These are phyloP conservation scores for Polyommatus iphigenia DNA, from an alignment of 2,888 invertebrate genomes.

Conservation along the genomic window DNA sequence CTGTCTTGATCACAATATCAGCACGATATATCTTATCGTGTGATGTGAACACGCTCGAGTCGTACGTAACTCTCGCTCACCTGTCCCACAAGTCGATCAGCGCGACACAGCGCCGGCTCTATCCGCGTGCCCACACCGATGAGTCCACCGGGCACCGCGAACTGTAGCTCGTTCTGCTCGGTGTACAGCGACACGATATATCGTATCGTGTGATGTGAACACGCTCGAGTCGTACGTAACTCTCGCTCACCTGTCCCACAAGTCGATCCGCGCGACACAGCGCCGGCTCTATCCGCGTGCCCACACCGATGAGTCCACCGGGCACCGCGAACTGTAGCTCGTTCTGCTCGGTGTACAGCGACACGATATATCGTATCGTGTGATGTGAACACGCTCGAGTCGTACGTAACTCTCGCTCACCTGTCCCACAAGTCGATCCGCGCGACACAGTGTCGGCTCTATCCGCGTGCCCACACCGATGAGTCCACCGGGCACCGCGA, in stretches of 20 bases:
- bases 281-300: constrained; percentile 92
- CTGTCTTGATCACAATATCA: no score
- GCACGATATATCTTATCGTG: constrained; percentile 54
- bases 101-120: constrained; percentile 98
- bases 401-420: constrained; percentile 49
- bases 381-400: neutral
- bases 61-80: constrained; percentile 49
- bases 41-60: neutral
- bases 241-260: constrained; percentile 89
- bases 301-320: constrained; percentile 69
- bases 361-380: constrained; percentile 68
- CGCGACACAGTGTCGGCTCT: constrained; percentile 98
- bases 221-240: neutral
- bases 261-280: constrained; percentile 98
- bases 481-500: constrained; percentile 99
- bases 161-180: constrained; percentile 99
- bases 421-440: constrained; percentile 98
- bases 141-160: constrained; percentile 99
- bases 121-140: constrained; percentile 99
- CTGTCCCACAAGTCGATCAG: constrained; percentile 98
- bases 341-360: constrained; percentile 95
- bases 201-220: neutral
- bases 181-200: constrained; percentile 90
- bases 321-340: constrained; percentile 91
- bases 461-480: constrained; percentile 99